Evolutionary conservation across 2,113 vertebrate species (phyloP), one percentile per base, ranked within the genome.

Genomic region (Pomatostomus ruficeps): DNA sequence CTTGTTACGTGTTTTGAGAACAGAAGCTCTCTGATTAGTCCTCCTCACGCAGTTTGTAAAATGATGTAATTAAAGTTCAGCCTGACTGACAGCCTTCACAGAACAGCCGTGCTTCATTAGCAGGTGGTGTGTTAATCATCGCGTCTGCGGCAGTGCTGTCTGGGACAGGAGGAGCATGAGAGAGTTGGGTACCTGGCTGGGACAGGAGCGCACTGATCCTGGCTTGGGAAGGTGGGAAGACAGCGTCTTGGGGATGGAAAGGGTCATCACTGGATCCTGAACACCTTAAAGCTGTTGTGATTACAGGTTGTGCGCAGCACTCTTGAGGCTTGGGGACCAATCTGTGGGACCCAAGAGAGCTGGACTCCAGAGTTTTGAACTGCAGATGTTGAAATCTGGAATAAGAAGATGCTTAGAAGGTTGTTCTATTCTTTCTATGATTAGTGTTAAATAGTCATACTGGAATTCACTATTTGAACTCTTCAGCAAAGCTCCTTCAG

Each of bases 91-190:
- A 75, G 62, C 38, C 43, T 29, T 68, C 35, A 4, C 23, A 12
- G 29, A 59, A 3, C 2, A 52, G 59, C 82, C 1, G 2, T 22
- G 58, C 35, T 38, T 71, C 85, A 6, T 63, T 58, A 89, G 83
- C 51, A n/a, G 0, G 1, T 12, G 5, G 12, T 40, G 48, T 73
- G 63, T 77, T 74, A 52, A 40, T 74, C 14, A 35, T 8, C 0
- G 0, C 2, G 1, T n/a, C 17, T 1, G 5, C 25, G 88, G 19
- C 1, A 2, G 3, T 43, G 58, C 52, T 63, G 43, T 4, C 11
- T 51, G 62, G 33, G 35, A n/a, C 67, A 58, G 72, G 67, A 86
- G 12, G 35, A 58, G 63, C 63, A 14, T 0, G 7, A 42, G 33
- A 13, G n/a, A 0, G 0, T 10, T 21, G 29, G 29, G 51, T 61